Percentiles rank a stretch among this genome's conserved stretches.
These are phyloP conservation scores for Leptodirus hochenwartii DNA, from an alignment of 2,888 invertebrate species.

Conservation along the genomic window DNA sequence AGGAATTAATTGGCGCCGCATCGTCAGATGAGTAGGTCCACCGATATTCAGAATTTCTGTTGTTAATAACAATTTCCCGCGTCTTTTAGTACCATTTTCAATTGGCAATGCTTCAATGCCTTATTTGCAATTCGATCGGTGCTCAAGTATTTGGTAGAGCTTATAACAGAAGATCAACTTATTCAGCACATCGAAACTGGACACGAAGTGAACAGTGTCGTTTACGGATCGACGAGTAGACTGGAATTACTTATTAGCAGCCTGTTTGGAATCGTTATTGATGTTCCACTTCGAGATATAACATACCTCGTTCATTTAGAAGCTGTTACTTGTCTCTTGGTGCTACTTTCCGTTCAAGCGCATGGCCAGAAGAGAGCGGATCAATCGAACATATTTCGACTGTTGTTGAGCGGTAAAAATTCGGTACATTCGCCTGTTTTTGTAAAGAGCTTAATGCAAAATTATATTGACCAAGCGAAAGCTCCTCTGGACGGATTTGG, in stretches of 20 bases:
- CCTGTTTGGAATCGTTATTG: constrained; percentile 60
- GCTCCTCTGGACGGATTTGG: constrained; percentile 53
- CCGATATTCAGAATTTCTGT: neutral
- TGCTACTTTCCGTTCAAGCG: constrained; percentile 77
- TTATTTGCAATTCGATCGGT: constrained; percentile 75
- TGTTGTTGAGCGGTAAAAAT: constrained; percentile 48
- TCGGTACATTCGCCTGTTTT: constrained; percentile 59
- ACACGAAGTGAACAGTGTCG: constrained; percentile 16
- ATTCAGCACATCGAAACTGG: constrained; percentile 60
- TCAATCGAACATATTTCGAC: constrained; percentile 51
- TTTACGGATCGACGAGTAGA: constrained; percentile 21
- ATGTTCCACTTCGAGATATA: constrained; percentile 65
- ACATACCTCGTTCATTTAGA: constrained; percentile 78
- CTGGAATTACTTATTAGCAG: constrained; percentile 59
- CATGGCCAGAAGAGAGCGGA: constrained; percentile 44
- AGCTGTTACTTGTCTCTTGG: constrained; percentile 68
- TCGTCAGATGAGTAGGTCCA: constrained; percentile 69
- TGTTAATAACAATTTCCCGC: constrained; percentile 1
- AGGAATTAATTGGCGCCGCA: constrained; percentile 67
- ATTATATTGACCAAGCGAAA: constrained; percentile 46
- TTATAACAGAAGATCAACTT: constrained; percentile 74
- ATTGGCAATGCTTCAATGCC: constrained; percentile 91
- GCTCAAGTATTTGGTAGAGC: constrained; percentile 78
- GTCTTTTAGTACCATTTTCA: constrained; percentile 47
- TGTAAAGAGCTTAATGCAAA: constrained; percentile 61